These are phyloP conservation scores for Galendromus occidentalis DNA, from an alignment of 1,140 invertebrate genomes.

Conservation along the genomic window DNA sequence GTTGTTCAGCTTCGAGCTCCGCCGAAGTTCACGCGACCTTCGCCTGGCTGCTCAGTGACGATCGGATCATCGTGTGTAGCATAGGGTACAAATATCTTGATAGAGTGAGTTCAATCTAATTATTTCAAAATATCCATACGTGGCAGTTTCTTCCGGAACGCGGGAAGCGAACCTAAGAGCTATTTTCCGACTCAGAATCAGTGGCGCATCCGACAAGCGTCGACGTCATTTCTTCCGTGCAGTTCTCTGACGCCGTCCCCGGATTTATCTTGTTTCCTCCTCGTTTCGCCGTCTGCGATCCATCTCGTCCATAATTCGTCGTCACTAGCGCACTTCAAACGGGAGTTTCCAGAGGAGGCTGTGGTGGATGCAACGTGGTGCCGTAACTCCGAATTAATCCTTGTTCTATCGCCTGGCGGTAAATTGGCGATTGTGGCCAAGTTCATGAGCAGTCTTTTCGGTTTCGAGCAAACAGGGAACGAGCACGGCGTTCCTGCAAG, in stretches of 20 bases:
- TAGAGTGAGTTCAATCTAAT: background rate
- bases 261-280: background rate
- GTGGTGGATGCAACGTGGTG: slow-evolving; percentile 4
- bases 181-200: background rate
- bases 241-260: background rate
- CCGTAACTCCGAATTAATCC: background rate
- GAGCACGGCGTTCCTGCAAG: background rate
- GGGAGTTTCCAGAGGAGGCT: background rate
- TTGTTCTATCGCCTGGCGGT: background rate
- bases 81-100: background rate
- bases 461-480: slow-evolving; percentile 2
- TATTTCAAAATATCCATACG: no score
- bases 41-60: background rate
- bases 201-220: background rate
- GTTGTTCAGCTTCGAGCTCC: background rate
- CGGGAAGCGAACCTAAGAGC: no score
- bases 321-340: background rate
- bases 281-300: background rate
- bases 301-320: slow-evolving; percentile 1
- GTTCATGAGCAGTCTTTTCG: slow-evolving; percentile 5
- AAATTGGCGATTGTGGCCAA: background rate
- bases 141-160: no score
- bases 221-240: background rate
- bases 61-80: background rate
- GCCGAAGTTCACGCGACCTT: background rate